Evolutionary conservation across 2,113 vertebrate genomes (phyloP).

Genomic region (Parus major): DNA sequence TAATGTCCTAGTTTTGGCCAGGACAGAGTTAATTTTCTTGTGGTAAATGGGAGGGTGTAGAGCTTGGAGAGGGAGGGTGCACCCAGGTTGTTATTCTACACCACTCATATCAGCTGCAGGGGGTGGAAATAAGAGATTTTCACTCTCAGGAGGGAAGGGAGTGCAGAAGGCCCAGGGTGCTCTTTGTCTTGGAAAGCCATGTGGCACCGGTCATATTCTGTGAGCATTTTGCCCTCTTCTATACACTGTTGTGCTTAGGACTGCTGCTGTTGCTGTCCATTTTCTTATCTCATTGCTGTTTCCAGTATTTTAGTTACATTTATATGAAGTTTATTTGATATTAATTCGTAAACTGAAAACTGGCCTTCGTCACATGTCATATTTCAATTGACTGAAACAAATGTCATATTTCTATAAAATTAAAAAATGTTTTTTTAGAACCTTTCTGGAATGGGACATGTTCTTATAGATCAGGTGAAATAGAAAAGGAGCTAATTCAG

Average conservation of each 20-base stretch:
- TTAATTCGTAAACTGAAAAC: fast-evolving
- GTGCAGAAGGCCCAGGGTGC: background rate
- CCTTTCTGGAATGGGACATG: background rate
- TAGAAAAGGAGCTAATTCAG: background rate
- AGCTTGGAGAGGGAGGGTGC: background rate
- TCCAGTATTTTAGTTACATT: background rate
- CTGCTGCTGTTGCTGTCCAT: background rate
- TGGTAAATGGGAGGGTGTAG: background rate
- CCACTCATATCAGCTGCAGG: background rate
- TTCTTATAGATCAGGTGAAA: background rate
- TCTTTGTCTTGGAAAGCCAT: fast-evolving
- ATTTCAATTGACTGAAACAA: background rate
- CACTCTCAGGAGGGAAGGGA: background rate
- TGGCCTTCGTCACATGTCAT: background rate
- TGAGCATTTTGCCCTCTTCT: background rate
- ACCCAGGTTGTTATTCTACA: background rate
- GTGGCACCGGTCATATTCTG: background rate
- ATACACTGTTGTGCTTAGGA: background rate
- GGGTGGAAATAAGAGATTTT: background rate
- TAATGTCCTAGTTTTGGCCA: background rate
- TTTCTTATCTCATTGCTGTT: background rate
- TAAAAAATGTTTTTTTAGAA: background rate
- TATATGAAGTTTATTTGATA: background rate
- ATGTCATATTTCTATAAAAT: background rate
- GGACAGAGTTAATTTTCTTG: background rate